Percentiles rank a stretch among this genome's conserved stretches.
Evolutionary conservation across 2,888 invertebrate species (phyloP).

Genomic region (Thalpophila matura): DNA sequence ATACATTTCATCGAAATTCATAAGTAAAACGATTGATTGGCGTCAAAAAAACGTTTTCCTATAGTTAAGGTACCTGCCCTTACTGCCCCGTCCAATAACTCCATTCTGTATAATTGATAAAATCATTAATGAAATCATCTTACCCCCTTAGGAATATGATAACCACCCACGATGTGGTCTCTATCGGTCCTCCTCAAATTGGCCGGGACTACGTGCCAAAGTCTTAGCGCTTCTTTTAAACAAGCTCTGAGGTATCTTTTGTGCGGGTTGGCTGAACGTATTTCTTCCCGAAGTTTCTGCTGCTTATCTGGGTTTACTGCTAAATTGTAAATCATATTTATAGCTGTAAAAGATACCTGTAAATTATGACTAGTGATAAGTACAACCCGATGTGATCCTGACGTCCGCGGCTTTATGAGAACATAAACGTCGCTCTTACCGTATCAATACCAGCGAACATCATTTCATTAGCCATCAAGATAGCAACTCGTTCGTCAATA

Average conservation of each 20-base stretch:
- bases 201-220: slow-evolving; percentile 80
- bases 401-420: too few species aligned
- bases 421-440: slow-evolving; percentile 79
- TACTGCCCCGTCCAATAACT: too few species aligned
- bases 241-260: slow-evolving; percentile 91
- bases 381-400: too few species aligned
- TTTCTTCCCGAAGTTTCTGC: slow-evolving; percentile 83
- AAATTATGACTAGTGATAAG: slow-evolving; percentile 40
- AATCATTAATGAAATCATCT: slow-evolving; percentile 54
- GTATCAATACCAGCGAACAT: slow-evolving; percentile 93
- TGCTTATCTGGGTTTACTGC: slow-evolving; percentile 89
- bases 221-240: slow-evolving; percentile 91
- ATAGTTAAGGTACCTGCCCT: too few species aligned
- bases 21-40: too few species aligned
- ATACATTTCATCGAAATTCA: too few species aligned
- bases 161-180: slow-evolving; percentile 83
- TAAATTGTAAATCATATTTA: slow-evolving; percentile 88
- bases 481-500: slow-evolving; percentile 91
- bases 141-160: slow-evolving; percentile 84
- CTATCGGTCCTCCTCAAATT: slow-evolving; percentile 81
- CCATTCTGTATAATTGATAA: not conserved
- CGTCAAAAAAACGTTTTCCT: too few species aligned
- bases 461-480: slow-evolving; percentile 93
- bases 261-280: slow-evolving; percentile 70
- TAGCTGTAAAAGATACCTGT: slow-evolving; percentile 82